Base-by-base conservation (phyloP, 2,888 invertebrate species). In the Pristionchus maxplancki region DNA sequence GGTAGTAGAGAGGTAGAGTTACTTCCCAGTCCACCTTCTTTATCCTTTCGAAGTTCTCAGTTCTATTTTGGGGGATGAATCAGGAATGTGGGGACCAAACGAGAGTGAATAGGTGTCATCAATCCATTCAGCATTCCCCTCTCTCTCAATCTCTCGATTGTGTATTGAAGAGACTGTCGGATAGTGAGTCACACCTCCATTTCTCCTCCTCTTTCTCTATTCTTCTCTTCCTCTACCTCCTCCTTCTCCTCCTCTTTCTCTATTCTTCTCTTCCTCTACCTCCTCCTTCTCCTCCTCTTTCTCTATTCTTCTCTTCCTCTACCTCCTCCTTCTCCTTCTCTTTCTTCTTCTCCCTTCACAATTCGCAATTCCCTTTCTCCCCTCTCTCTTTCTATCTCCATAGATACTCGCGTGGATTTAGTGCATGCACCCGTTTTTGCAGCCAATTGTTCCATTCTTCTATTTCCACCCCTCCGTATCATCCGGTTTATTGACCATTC, bases 141-240 rank as follows among this genome's bases (percentile, higher is more conserved):
- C 53, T 84, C 48, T 84, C 62, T 44, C 82, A 5, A 40, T 50
- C 82, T 37, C 53, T 82, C 81, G 74, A 74, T 74, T 81, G 81
- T 50, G 81, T 31, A 81, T 81, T n/a, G 78, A 67, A 67, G 34
- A 40, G 74, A 74, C 74, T 74, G 74, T 74, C 37, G 67, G 67
- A 37, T 71, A 40, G 74, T 74, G 74, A 74, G 37, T 81, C 50
- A 81, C 81, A 28, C 15, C 44, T 20, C 83, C 34, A 9, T n/a
- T 83, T 83, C 34, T 83, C 83, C 37, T 40, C 53, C 37, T 62
- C 84, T n/a, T 62, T 62, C 62, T 84, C 64, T 64, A 58, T 62
- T 84, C 84, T 84, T 53, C 58, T 28, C 62, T n/a, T n/a, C n/a
- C n/a, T n/a, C 58, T 84, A 28, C 62, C n/a, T 58, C 34, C 44